phyloP scores from a whole-genome alignment of 2,888 invertebrate genomes.

The Eueremaeus valkanovi region DNA sequence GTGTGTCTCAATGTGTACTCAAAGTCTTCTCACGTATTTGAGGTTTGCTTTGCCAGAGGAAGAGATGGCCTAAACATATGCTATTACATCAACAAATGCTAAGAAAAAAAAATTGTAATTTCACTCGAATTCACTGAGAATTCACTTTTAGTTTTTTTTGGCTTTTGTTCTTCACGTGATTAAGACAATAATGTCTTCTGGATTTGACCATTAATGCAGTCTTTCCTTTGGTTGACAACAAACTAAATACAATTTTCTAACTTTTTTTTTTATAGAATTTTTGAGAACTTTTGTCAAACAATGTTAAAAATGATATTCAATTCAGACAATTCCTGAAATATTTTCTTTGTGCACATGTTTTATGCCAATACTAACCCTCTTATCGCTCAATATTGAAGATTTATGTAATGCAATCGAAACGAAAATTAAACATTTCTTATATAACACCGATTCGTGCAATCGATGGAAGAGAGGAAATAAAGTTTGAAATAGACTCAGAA shows the following conservation, averaged over 20 bases:
- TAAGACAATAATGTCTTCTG: not conserved
- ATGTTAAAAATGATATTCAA: not conserved
- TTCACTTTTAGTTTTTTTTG: not conserved
- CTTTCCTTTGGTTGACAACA: not conserved
- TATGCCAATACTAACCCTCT: not conserved
- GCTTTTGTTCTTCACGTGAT: not conserved
- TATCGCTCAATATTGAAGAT: not conserved
- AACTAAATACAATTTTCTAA: not conserved
- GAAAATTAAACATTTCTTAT: not conserved
- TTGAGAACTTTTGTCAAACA: not conserved
- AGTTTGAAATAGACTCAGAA: not conserved
- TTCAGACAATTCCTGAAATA: no score
- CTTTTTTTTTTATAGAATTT: not conserved
- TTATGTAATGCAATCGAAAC: not conserved
- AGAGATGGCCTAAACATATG: not conserved
- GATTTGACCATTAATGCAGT: not conserved
- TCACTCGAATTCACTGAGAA: slow-evolving; percentile 1
- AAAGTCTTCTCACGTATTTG: slow-evolving; percentile 20
- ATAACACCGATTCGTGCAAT: not conserved
- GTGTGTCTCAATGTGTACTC: not conserved
- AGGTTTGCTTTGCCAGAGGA: not conserved
- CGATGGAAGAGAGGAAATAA: not conserved
- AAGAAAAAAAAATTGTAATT: not conserved
- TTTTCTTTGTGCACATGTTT: no score
- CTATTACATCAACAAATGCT: not conserved